Evolutionary conservation across 2,113 vertebrate genomes (phyloP), one percentile per base, ranked within the genome.

Genomic region (Menura novaehollandiae): DNA sequence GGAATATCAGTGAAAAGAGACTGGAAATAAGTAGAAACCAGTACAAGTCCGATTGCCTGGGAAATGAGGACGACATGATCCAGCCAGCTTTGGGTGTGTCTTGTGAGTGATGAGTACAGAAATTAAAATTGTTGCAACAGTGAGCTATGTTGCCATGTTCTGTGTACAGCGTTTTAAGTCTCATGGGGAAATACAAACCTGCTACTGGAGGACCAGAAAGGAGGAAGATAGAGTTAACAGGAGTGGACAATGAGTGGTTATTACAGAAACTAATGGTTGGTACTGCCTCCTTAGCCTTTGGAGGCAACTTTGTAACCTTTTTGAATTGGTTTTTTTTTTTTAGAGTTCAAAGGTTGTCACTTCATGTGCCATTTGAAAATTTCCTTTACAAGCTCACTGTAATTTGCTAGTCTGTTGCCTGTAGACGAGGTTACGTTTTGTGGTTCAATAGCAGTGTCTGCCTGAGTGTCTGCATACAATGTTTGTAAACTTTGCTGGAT

Each of bases 231-330:
- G 30, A 37, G 22, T 15, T 88, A 78, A 51, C 11, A 18, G 23
- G 33, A 58, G 49, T 0, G 2, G 24, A 27, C 6, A 55, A 11
- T 8, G 7, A 41, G 16, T 17, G 4, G 15, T 33, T 63, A 1
- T n/a, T 56, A 15, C 3, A 28, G 11, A 35, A 49, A 24, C 37
- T 51, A 11, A 1, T 1, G 10, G 10, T 69, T 88, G 32, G 9
- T 72, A 9, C 27, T 18, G 23, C 46, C 14, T 79, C 20, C 10
- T 66, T 33, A 44, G 22, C 12, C 30, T 69, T 82, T 35, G 35
- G 37, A 4, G 4, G 17, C 12, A 85, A 46, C 9, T 76, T 79
- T 21, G 21, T 66, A 13, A 39, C 52, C 16, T 83, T 85, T 82
- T 33, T 4, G 2, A 85, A 16, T n/a, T n/a, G 4, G 15, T 24